phyloP scores from a whole-genome alignment of 64 coral and sea anemone species.

The Stylophora pistillata region DNA sequence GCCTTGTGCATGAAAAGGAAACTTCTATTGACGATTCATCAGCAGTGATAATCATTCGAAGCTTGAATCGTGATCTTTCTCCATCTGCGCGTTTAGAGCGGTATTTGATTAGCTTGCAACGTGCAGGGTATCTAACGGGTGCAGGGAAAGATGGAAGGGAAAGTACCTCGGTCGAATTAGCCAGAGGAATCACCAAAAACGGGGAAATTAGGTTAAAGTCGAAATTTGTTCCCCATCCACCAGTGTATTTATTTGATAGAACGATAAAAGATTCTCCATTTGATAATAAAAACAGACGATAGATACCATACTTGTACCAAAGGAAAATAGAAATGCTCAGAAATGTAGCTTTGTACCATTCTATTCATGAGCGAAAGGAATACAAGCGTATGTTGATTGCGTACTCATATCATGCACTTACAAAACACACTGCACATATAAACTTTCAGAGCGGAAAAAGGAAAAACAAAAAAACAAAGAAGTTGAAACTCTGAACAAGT shows the following conservation, averaged over 20 bases:
- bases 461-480: too few species aligned
- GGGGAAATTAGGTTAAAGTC: constrained; percentile 23
- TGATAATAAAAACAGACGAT: not conserved
- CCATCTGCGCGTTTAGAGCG: constrained; percentile 20
- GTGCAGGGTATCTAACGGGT: not conserved
- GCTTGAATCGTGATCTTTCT: constrained; percentile 14
- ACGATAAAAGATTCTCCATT: not conserved
- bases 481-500: too few species aligned
- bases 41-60: constrained; percentile 1
- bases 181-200: constrained; percentile 2
- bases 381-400: too few species aligned
- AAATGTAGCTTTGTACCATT: too few species aligned
- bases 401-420: too few species aligned
- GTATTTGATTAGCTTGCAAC: constrained; percentile 8
- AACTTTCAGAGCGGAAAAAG: too few species aligned
- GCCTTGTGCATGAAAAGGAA: not conserved
- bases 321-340: too few species aligned
- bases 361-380: too few species aligned
- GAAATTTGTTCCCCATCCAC: constrained; percentile 30
- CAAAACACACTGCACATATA: too few species aligned
- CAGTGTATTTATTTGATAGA: constrained; percentile 23
- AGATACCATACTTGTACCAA: not conserved
- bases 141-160: not conserved
- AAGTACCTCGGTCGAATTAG: not conserved
- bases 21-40: not conserved